Evolutionary conservation across 2,797 vertebrate species (phyloP), one percentile per base, ranked within the genome.

Genomic region (Antrozous pallidus): DNA sequence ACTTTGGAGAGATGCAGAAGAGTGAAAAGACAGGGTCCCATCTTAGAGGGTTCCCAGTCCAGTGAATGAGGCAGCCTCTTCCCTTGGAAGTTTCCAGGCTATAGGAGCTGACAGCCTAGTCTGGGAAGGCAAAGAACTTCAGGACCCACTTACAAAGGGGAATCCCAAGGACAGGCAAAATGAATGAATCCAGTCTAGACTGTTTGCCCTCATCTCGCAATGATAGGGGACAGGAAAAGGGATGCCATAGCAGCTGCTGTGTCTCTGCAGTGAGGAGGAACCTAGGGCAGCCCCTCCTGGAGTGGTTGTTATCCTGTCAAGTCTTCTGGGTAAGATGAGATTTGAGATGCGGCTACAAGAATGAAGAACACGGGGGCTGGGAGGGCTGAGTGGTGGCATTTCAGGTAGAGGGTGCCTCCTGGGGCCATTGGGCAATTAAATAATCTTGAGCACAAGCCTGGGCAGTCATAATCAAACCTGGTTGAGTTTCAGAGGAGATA

Each of bases 141-240:
- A 86, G 70, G 58, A 81, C 47, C 18, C 42, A 10, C 24, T 90
- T 79, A 70, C 7, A 63, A 89, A 86, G 40, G 38, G 49, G 87
- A 87, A 91, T 96, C 65, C 86, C 58, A 94, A 94, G 40, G 67
- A 69, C 38, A 40, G 42, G n/a, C 36, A 82, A 61, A 86, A 91
- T 13, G 22, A 90, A 92, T 70, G 22, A 90, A 92, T 70, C 4
- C 73, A 89, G 86, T 45, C 80, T 61, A 49, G 75, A 85, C 47
- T 51, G 33, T 45, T 69, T 42, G 9, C 12, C 36, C 8, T 24
- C 40, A 28, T 56, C 54, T 74, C 26, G 24, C 8, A 7, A 74
- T 17, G 36, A 89, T 51, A 75, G 77, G n/a, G 9, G 94, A 94
- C 42, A 90, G 67, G 69, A 79, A 58, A 85, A 42, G 13, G 63